Base-by-base conservation (phyloP, 2,888 invertebrate genomes). In the Amphipyra tragopoginis region DNA sequence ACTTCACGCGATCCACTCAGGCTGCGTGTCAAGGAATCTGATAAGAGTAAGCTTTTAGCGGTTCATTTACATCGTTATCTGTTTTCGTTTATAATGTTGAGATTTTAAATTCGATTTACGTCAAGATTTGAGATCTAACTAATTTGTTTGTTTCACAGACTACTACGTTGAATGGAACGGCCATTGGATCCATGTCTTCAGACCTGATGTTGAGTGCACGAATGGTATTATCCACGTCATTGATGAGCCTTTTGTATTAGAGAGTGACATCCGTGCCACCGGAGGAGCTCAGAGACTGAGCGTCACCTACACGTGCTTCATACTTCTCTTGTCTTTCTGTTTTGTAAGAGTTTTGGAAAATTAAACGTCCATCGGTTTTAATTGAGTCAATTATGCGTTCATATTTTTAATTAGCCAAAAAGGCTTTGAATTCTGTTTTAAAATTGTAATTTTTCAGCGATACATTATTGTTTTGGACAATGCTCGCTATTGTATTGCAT, bases 171-270 rank as follows among this genome's bases (percentile, higher is more conserved):
- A 97, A 86, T 98, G 98, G 98, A 97, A 97, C 82, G 97, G 97
- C 67, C 96, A 96, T 86, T 96, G 96, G 95, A 97, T 98, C 81
- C 97, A 96, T 81, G 97, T 98, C 50, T 97, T 97, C 90, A 96
- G 98, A 73, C 98, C 99, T 26, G 98, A 99, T 90, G 98, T 99
- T 5, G 98, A 98, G 84, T 99, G 99, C 90, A 98, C 98, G 90
- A 99, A 99, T 88, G 99, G 99, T 53, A 97, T 98, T 79, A 98
- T 99, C 79, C 99, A 99, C 90, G 98, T 98, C 70, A 98, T 99
- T 85, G 98, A 98, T 87, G 96, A 96, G 76, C 98, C 98, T 5
- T 96, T 99, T 85, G 94, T 98, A 65, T 96, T 96, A 84, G 97
- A 97, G 82, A 97, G 97, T 82, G 98, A 99, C 90, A 96, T 98